phyloP scores from a whole-genome alignment of 2,113 vertebrate genomes.

The Mormyrus iriodes region DNA sequence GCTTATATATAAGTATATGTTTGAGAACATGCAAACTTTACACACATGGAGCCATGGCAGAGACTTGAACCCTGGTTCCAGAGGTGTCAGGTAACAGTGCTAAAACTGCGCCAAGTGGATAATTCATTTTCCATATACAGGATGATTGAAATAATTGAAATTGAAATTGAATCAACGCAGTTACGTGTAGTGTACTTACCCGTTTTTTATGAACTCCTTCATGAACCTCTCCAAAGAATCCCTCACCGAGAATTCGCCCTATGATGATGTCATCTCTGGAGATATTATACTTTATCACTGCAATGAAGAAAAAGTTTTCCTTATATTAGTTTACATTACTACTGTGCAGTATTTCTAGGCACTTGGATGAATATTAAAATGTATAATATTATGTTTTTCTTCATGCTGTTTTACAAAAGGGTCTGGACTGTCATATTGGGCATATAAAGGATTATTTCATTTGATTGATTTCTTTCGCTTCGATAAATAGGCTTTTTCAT shows the following conservation, averaged over 20 bases:
- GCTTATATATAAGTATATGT: too few species aligned
- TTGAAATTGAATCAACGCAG: not conserved
- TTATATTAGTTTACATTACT: not conserved
- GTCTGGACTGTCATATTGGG: not conserved
- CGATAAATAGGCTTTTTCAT: not conserved
- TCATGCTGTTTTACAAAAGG: not conserved
- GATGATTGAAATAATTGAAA: not conserved
- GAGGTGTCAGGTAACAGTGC: not conserved
- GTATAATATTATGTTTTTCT: not conserved
- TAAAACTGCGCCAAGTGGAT: not conserved
- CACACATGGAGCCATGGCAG: not conserved
- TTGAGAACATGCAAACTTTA: not conserved
- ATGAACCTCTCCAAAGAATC: constrained; percentile 89
- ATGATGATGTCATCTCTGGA: constrained; percentile 66
- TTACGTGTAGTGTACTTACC: constrained; percentile 52
- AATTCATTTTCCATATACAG: not conserved
- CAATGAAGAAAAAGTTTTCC: not conserved
- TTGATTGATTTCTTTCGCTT: not conserved
- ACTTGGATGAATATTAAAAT: not conserved
- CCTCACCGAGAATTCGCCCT: constrained; percentile 78
- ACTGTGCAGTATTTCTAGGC: not conserved
- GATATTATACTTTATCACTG: constrained; percentile 66
- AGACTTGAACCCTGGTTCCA: not conserved
- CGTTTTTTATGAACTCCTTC: constrained; percentile 78
- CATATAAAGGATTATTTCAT: not conserved